phyloP scores from a whole-genome alignment of 2,888 invertebrate species.

The Hipparchia sbordonii region DNA sequence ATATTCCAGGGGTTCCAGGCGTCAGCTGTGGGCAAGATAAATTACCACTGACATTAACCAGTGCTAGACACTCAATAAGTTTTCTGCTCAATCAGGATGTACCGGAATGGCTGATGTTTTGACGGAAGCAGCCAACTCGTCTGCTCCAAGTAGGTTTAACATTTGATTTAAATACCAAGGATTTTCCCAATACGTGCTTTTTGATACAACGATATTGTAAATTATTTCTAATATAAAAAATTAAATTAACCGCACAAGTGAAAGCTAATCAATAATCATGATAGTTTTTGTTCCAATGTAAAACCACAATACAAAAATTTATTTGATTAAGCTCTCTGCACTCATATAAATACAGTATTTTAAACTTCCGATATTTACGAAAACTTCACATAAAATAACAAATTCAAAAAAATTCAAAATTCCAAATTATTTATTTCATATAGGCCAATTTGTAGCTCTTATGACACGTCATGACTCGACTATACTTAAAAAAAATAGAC shows the following conservation, averaged over 20 bases:
- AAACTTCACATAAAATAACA: no score
- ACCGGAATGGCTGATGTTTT: constrained; percentile 39
- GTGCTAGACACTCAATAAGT: constrained; percentile 24
- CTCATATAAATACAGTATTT: no score
- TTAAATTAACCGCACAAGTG: background rate
- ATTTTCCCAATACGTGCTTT: background rate
- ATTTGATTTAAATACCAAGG: background rate
- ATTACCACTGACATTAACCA: constrained; percentile 14
- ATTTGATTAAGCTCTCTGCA: no score
- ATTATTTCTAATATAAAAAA: background rate
- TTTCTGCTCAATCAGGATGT: constrained; percentile 35
- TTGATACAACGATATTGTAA: no score
- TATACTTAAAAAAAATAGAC: no score
- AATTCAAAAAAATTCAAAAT: no score
- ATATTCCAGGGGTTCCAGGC: background rate
- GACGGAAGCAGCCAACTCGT: constrained; percentile 40
- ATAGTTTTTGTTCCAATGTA: background rate
- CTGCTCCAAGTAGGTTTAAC: constrained; percentile 31
- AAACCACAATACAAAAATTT: no score
- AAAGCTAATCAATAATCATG: background rate
- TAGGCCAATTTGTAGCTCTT: no score
- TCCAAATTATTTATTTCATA: no score
- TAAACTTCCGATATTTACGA: no score
- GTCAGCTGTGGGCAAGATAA: constrained; percentile 2
- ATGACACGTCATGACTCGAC: no score